Conservation (phyloP, 2,797 vertebrate species). For the Macropodus opercularis region DNA sequence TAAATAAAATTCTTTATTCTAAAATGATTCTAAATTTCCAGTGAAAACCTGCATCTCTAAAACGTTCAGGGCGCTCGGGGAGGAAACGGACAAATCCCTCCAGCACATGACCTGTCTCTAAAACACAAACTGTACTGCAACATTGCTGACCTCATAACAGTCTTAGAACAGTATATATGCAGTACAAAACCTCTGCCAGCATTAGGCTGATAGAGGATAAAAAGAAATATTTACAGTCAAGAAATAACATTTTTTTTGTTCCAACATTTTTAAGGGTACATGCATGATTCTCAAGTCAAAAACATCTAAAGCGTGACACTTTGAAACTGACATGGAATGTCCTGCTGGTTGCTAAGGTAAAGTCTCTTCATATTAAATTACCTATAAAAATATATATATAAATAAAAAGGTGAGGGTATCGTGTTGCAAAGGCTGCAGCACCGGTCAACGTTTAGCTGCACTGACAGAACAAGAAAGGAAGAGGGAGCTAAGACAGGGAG, state of each 20-base stretch:
- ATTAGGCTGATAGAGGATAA: slow-evolving; percentile 47
- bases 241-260: slow-evolving; percentile 51
- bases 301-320: slow-evolving; percentile 59
- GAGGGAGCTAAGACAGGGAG: slow-evolving; percentile 16
- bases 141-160: slow-evolving; percentile 46
- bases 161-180: slow-evolving; percentile 43
- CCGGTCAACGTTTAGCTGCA: slow-evolving; percentile 80
- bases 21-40: slow-evolving; percentile 38
- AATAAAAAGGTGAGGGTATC: slow-evolving; percentile 79
- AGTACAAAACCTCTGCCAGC: slow-evolving; percentile 64
- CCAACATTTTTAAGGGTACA: slow-evolving; percentile 68
- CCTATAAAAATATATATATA: slow-evolving; percentile 83
- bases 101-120: slow-evolving; percentile 33
- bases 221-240: slow-evolving; percentile 72
- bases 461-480: slow-evolving; percentile 38
- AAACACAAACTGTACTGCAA: slow-evolving; percentile 49
- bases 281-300: slow-evolving; percentile 63
- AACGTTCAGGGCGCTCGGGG: slow-evolving; percentile 30
- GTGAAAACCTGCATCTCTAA: slow-evolving; percentile 49
- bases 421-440: slow-evolving; percentile 78
- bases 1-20: slow-evolving; percentile 59
- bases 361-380: slow-evolving; percentile 84
- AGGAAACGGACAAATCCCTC: slow-evolving; percentile 22
- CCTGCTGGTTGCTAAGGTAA: slow-evolving; percentile 63
- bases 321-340: slow-evolving; percentile 70